phyloP scores from a whole-genome alignment of 2,113 vertebrate genomes.

The Panthera uncia region DNA sequence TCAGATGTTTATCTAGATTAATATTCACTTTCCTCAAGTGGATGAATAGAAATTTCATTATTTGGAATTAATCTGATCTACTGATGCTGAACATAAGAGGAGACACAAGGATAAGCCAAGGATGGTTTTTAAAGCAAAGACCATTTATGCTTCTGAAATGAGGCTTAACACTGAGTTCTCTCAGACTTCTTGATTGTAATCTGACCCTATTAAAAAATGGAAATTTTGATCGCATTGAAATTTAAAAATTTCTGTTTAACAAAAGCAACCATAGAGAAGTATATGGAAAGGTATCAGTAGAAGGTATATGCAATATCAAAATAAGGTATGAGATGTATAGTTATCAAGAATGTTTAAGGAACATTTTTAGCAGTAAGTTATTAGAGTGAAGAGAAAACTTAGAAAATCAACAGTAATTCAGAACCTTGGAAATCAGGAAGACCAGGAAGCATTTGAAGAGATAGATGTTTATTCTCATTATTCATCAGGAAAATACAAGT shows the following conservation, averaged over 20 bases:
- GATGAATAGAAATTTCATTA: neutral
- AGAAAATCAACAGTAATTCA: neutral
- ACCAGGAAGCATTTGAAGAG: neutral
- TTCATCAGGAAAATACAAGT: neutral
- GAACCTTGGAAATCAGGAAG: neutral
- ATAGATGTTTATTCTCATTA: neutral
- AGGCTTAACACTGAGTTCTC: neutral
- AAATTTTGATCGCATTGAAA: neutral
- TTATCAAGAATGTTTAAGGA: neutral
- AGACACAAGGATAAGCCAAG: neutral
- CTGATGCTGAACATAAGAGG: neutral
- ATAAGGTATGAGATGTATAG: neutral
- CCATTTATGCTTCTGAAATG: neutral
- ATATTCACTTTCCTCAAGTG: neutral
- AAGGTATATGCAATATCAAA: neutral
- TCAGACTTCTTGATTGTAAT: neutral
- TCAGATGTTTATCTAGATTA: neutral
- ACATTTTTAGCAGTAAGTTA: neutral
- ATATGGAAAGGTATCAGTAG: neutral
- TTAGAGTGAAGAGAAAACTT: neutral
- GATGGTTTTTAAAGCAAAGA: neutral
- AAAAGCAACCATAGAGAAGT: neutral
- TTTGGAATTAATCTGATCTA: neutral
- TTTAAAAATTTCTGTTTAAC: neutral
- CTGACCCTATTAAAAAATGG: neutral